These are phyloP conservation scores for Coptodon rendalli DNA, from an alignment of 2,113 vertebrate species.

Conservation along the genomic window DNA sequence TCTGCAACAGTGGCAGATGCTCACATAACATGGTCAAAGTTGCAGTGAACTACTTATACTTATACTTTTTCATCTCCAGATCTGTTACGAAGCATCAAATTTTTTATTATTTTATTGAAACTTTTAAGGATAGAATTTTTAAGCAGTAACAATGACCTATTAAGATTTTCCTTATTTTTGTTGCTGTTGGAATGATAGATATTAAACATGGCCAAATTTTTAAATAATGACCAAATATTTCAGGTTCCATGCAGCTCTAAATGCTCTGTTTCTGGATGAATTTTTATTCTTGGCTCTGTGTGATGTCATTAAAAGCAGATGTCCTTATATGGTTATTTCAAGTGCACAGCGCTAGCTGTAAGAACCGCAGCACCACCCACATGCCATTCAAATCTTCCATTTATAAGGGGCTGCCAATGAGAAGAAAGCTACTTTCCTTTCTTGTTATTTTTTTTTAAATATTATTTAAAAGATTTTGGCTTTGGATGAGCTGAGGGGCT, in stretches of 20 bases:
- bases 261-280: neutral
- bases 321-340: neutral
- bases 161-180: neutral
- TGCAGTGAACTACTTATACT: neutral
- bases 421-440: neutral
- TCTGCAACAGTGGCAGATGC: neutral
- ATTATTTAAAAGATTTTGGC: too few relatives aligned
- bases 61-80: neutral
- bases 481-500: neutral
- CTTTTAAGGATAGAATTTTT: neutral
- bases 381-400: neutral
- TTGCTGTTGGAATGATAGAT: neutral
- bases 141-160: neutral
- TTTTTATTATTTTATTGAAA: neutral
- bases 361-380: neutral
- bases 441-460: neutral
- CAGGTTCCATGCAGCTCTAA: neutral
- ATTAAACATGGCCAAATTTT: neutral
- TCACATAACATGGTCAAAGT: fast-evolving
- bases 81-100: neutral
- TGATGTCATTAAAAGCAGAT: neutral
- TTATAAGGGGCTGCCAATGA: neutral
- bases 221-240: neutral
- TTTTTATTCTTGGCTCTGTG: neutral
- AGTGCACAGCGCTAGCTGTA: neutral